Conservation (phyloP, 2,888 invertebrate species). For the Heliconius erato region DNA sequence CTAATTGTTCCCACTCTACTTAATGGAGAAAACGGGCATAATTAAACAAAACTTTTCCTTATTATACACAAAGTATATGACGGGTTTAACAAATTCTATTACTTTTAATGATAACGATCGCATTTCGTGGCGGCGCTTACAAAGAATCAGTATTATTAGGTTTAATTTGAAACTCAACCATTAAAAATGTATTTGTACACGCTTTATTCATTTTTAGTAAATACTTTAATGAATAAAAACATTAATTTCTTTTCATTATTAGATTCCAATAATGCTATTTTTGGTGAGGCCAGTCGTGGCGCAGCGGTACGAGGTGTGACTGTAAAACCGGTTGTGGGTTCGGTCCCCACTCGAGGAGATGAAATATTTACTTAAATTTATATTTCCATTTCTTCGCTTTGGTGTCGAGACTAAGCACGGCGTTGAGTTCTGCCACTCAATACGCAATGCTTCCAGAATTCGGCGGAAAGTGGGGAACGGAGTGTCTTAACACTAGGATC, state of each 20-base stretch:
- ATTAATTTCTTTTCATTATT: neutral
- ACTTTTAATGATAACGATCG: constrained; percentile 34
- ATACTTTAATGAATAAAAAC: neutral
- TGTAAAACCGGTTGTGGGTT: no score
- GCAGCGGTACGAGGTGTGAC: no score
- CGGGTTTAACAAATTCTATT: constrained; percentile 20
- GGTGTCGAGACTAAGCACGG: no score
- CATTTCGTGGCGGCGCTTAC: constrained; percentile 18
- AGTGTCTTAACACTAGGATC: no score
- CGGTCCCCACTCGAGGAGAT: no score
- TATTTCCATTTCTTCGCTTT: no score
- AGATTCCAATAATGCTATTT: neutral
- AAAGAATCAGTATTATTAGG: constrained; percentile 27
- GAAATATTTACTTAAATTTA: no score
- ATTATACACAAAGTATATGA: neutral
- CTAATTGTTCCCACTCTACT: neutral
- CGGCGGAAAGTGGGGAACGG: no score
- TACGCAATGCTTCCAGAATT: no score
- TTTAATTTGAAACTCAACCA: constrained; percentile 1
- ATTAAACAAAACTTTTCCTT: neutral
- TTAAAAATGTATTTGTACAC: constrained; percentile 21
- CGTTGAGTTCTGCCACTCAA: no score
- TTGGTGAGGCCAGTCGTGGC: no score
- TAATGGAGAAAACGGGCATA: neutral
- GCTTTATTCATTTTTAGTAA: neutral